A percentile compares a stretch with the other conserved stretches of the same genome.
Conservation (phyloP, 2,888 invertebrate species). For the Melikaiella ostensackeni region DNA sequence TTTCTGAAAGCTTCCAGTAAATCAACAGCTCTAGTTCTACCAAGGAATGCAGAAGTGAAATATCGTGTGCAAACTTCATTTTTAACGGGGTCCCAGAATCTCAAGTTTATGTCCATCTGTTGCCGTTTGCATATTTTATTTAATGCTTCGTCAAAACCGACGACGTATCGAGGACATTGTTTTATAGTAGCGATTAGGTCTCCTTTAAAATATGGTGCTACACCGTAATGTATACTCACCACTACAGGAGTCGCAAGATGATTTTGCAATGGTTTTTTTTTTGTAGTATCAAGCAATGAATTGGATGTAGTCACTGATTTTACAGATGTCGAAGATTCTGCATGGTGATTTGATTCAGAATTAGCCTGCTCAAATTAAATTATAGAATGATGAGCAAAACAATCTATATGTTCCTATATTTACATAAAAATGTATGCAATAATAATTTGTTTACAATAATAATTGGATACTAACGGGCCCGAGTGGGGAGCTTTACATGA, state of each 20-base stretch:
- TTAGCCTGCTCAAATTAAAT: no score
- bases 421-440: no score
- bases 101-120: slow-evolving; percentile 62
- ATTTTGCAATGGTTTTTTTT: neutral
- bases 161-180: slow-evolving; percentile 43
- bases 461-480: no score
- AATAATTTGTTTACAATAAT: no score
- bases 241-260: neutral
- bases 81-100: slow-evolving; percentile 56
- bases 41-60: slow-evolving; percentile 56
- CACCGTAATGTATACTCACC: slow-evolving; percentile 48
- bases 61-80: slow-evolving; percentile 58
- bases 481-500: no score
- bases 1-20: no score
- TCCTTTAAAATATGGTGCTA: slow-evolving; percentile 51
- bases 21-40: slow-evolving; percentile 54
- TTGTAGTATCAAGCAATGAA: neutral
- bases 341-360: neutral
- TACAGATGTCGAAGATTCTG: neutral
- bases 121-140: slow-evolving; percentile 56
- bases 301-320: neutral
- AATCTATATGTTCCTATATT: no score
- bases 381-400: no score
- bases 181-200: slow-evolving; percentile 45
- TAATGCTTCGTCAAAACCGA: slow-evolving; percentile 58